phyloP scores from a whole-genome alignment of 2,888 invertebrate genomes.

The Camponotus fellah region DNA sequence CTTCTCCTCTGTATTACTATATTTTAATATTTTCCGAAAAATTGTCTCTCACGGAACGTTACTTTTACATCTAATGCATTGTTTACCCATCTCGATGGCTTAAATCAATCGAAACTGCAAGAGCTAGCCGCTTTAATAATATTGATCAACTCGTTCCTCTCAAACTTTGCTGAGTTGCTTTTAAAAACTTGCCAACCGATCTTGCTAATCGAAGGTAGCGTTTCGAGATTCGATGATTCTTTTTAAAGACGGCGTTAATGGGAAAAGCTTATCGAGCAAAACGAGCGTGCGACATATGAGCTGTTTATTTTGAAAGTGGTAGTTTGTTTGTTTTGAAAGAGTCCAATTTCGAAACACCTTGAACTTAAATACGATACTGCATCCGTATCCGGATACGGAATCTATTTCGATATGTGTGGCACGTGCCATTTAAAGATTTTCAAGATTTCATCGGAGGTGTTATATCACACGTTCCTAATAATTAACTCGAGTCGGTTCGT shows the following conservation, averaged over 20 bases:
- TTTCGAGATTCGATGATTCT: slow-evolving; percentile 3
- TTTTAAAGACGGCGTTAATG: slow-evolving; percentile 31
- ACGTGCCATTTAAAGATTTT: slow-evolving; percentile 44
- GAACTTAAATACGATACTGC: slow-evolving; percentile 42
- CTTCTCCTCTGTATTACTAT: background rate
- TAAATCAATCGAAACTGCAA: slow-evolving; percentile 9
- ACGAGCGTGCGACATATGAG: background rate
- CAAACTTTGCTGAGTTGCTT: slow-evolving; percentile 34
- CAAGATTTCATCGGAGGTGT: background rate
- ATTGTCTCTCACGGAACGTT: background rate
- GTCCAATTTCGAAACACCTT: slow-evolving; percentile 47
- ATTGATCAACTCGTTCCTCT: background rate
- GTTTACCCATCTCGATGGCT: background rate
- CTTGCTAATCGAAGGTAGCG: slow-evolving; percentile 18
- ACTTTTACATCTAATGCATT: background rate
- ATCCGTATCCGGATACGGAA: background rate
- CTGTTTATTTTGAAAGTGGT: slow-evolving; percentile 31
- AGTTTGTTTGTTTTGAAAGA: slow-evolving; percentile 42
- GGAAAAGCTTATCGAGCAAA: slow-evolving; percentile 44
- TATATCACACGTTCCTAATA: background rate
- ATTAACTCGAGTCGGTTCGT: background rate
- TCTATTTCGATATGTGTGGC: background rate
- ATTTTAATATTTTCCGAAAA: background rate
- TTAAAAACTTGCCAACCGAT: slow-evolving; percentile 12
- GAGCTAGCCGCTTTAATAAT: background rate